Base-by-base conservation (phyloP, 2,797 vertebrate species). In the Lepus oiostolus region DNA sequence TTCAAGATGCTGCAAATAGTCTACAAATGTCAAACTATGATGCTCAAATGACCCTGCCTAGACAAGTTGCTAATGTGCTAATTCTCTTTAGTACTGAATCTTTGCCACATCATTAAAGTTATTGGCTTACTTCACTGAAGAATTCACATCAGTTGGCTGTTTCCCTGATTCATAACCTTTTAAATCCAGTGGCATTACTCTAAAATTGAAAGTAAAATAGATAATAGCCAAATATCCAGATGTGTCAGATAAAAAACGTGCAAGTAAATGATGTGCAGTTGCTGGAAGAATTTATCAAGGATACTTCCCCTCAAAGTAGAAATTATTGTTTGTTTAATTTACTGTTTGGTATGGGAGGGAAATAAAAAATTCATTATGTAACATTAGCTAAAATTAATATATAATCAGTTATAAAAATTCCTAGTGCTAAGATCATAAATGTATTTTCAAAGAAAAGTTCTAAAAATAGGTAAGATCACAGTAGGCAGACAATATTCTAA, bases 261-360 rank as follows among this genome's bases (percentile, higher is more conserved):
- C 93, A 88, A 72, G 67, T 71, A 84, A 94, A 97, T 52, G 68
- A 85, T 85, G 4, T 87, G 94, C 70, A 88, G 68, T 95, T 96
- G 95, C 84, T 85, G 52, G 7, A 62, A 75, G 4, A 79, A 95
- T 90, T 96, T 96, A 95, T 93, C 88, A 95, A 88, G 74, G n/a
- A 38, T 62, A 8, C 54, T 95, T 84, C 50, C 79, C 74, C 96
- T 63, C 75, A 95, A 96, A 17, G 2, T 35, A 3, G 32, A 84
- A 74, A 62, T 67, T 50, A 65, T 6, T 74, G 16, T 47, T 75
- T 87, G 35, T 70, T 90, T 72, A 75, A 35, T 77, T 65, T 91
- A 58, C 5, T 50, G 24, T 58, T 87, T 94, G 30, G 70, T 22
- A 71, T 58, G 9, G 3, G 14, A 82, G 7, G 8, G 26, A 85